phyloP scores from a whole-genome alignment of 2,113 vertebrate species.

The Ciconia stormi region DNA sequence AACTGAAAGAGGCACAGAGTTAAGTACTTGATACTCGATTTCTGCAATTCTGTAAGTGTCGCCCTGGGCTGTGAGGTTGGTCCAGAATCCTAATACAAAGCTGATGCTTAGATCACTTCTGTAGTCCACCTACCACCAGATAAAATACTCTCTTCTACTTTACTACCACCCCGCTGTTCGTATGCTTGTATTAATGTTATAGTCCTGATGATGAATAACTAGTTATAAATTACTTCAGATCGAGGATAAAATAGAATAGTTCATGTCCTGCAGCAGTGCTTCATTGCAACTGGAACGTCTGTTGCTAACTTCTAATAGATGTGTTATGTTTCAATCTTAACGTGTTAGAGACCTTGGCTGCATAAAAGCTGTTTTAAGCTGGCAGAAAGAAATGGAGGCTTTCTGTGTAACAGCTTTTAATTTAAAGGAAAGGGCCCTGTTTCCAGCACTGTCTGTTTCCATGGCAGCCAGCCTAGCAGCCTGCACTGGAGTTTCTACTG shows the following conservation, averaged over 20 bases:
- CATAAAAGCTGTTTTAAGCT: neutral
- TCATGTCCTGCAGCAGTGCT: neutral
- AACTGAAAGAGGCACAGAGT: neutral
- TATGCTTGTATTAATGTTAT: accelerated
- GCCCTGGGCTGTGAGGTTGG: neutral
- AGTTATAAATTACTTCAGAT: neutral
- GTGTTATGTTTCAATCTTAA: neutral
- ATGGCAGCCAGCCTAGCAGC: slow-evolving; percentile 69
- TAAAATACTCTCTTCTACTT: neutral
- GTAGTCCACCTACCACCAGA: accelerated
- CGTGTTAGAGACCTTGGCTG: neutral
- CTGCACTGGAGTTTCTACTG: slow-evolving; percentile 24
- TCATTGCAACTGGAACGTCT: accelerated
- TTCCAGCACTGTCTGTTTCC: slow-evolving; percentile 74
- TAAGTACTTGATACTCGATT: accelerated
- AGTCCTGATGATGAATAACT: neutral
- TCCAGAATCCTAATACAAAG: neutral
- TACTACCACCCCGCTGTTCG: neutral
- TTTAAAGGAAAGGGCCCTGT: slow-evolving; percentile 46
- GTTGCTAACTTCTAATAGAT: neutral
- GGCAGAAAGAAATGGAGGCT: slow-evolving; percentile 28
- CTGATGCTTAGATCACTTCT: neutral
- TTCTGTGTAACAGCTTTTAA: slow-evolving; percentile 39
- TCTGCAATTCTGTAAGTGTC: neutral
- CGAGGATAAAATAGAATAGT: neutral